Evolutionary conservation across 2,888 invertebrate species (phyloP).

Genomic region (Piscicola geometra): DNA sequence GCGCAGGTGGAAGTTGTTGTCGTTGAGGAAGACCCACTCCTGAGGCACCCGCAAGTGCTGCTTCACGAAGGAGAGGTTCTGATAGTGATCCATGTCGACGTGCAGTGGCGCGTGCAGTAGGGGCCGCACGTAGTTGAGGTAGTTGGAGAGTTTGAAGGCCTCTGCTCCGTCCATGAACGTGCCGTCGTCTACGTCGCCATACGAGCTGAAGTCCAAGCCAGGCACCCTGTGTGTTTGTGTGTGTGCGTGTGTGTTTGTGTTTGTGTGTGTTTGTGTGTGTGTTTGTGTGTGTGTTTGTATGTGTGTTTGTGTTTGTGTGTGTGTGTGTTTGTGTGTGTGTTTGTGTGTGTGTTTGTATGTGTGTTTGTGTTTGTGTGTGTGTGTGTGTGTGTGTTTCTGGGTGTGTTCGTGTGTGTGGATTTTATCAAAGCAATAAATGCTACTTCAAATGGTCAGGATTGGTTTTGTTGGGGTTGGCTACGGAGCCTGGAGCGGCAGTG

Average conservation of each 20-base stretch:
- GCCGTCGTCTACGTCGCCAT: constrained; percentile 11
- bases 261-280: not conserved
- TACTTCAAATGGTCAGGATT: not conserved
- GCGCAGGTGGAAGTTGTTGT: too few relatives aligned
- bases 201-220: not conserved
- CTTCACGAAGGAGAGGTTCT: constrained; percentile 44
- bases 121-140: not conserved
- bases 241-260: not conserved
- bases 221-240: not conserved
- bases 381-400: too few relatives aligned
- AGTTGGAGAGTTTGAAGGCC: not conserved
- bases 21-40: not conserved
- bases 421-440: too few relatives aligned
- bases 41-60: constrained; percentile 38
- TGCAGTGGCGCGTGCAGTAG: constrained; percentile 2
- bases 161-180: not conserved
- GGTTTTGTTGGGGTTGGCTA: not conserved
- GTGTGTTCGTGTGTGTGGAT: too few relatives aligned
- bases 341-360: too few relatives aligned
- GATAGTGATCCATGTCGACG: constrained; percentile 45
- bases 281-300: not conserved
- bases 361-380: too few relatives aligned
- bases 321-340: not conserved
- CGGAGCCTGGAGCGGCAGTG: not conserved
- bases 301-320: too few relatives aligned